phyloP scores from a whole-genome alignment of 2,113 vertebrate genomes.

The Hassar affinis region DNA sequence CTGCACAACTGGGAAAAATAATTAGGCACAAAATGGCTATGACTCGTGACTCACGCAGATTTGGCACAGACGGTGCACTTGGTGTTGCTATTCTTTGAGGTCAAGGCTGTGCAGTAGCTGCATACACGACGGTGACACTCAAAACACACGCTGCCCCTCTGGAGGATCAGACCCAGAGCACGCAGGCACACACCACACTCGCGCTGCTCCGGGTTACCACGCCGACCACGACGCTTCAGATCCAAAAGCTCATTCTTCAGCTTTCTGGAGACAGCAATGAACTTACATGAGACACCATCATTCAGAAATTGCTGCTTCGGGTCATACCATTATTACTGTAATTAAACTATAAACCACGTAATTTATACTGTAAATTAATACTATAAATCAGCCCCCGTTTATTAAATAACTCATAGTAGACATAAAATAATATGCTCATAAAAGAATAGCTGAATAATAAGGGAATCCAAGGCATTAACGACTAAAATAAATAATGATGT shows the following conservation, averaged over 20 bases:
- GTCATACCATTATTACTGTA: not conserved
- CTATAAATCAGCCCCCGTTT: too few relatives aligned
- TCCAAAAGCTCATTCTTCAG: constrained; percentile 94
- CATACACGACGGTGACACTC: constrained; percentile 82
- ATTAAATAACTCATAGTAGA: too few relatives aligned
- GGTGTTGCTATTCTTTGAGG: constrained; percentile 70
- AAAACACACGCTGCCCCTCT: constrained; percentile 82
- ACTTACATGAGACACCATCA: not conserved
- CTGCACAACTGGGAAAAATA: not conserved
- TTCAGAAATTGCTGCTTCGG: not conserved
- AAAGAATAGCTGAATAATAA: too few relatives aligned
- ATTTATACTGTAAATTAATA: too few relatives aligned
- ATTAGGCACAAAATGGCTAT: not conserved
- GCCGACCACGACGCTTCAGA: constrained; percentile 78
- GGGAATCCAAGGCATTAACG: too few relatives aligned
- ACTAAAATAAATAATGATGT: too few relatives aligned
- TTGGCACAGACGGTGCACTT: constrained; percentile 87
- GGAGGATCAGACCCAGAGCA: constrained; percentile 85
- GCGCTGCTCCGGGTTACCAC: constrained; percentile 71
- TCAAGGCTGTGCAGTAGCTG: constrained; percentile 70
- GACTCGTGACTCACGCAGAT: constrained; percentile 81
- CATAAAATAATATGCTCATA: too few relatives aligned
- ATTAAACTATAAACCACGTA: too few relatives aligned
- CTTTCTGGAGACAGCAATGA: constrained; percentile 71
- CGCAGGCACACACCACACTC: constrained; percentile 85